Conservation (phyloP, 2,113 vertebrate species). For the Tachysurus fulvidraco region DNA sequence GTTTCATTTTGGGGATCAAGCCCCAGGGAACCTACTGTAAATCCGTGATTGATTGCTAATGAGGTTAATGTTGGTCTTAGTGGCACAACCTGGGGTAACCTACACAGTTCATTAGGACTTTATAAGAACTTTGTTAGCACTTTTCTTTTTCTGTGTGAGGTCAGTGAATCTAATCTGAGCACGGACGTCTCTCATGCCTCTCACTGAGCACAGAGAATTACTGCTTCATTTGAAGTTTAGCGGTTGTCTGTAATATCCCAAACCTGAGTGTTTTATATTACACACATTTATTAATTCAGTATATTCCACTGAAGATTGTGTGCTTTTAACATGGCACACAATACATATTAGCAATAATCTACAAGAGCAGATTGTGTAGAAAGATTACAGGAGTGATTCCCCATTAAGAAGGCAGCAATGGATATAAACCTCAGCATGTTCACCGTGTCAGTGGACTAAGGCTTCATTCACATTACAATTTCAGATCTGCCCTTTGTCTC, state of each 20-base stretch:
- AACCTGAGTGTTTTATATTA: not conserved
- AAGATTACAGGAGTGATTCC: not conserved
- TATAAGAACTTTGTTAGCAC: not conserved
- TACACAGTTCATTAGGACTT: not conserved
- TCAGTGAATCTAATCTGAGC: not conserved
- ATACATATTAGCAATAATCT: not conserved
- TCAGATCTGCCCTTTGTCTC: not conserved
- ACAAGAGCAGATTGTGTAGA: not conserved
- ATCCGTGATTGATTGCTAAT: not conserved
- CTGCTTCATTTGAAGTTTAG: not conserved
- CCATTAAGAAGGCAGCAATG: not conserved
- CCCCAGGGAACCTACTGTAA: no score
- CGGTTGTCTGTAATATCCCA: not conserved
- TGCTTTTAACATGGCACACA: not conserved
- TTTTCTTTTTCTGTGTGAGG: not conserved
- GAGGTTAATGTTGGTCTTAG: not conserved
- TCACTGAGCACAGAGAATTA: not conserved
- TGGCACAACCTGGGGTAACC: not conserved
- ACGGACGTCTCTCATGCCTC: not conserved
- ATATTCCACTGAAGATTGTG: not conserved
- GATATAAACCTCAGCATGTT: not conserved
- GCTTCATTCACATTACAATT: not conserved
- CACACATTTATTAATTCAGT: not conserved
- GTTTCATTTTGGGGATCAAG: not conserved
- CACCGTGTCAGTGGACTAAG: not conserved